These are phyloP conservation scores for Paragorgia papillata DNA, from an alignment of 92 coral and sea anemone species.

Conservation along the genomic window DNA sequence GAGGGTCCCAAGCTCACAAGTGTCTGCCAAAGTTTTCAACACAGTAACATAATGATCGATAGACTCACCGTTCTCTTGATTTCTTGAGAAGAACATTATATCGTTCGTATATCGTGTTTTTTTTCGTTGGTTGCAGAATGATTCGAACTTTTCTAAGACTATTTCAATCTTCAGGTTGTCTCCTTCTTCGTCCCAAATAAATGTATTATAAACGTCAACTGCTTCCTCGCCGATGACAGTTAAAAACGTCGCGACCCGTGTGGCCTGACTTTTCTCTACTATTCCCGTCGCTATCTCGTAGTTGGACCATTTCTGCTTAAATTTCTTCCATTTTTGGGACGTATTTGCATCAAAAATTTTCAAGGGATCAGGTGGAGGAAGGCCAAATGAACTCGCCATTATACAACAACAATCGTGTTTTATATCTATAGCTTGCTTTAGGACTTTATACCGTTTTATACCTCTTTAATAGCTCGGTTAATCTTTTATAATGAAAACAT, in stretches of 20 bases:
- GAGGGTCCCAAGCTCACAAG: too few relatives aligned
- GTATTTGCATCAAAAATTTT: conserved; percentile 29
- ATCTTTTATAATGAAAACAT: too few relatives aligned
- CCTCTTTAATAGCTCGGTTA: too few relatives aligned
- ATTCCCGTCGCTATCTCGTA: conserved; percentile 44
- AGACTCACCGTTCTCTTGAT: too few relatives aligned
- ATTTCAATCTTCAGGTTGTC: conserved; percentile 24
- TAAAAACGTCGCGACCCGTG: conserved; percentile 32
- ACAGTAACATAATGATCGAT: too few relatives aligned
- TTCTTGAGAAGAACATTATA: too few relatives aligned
- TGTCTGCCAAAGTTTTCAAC: too few relatives aligned
- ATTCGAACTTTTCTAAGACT: conserved; percentile 36
- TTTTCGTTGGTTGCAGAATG: conserved; percentile 46
- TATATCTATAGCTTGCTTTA: too few relatives aligned
- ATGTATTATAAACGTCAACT: conserved; percentile 35
- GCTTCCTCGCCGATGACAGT: conserved; percentile 1
- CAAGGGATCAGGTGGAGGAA: conserved; percentile 23
- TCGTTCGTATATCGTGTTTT: too few relatives aligned
- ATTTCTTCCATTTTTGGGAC: conserved; percentile 47
- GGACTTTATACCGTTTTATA: too few relatives aligned
- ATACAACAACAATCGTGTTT: background rate
- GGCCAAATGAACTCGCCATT: too few relatives aligned
- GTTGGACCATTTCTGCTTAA: conserved; percentile 32
- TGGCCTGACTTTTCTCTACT: conserved; percentile 7
- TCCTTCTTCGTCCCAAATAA: conserved; percentile 24